Evolutionary conservation across 1,140 invertebrate genomes (phyloP), one percentile per base, ranked within the genome.

Genomic region (Brachystomella parvula): DNA sequence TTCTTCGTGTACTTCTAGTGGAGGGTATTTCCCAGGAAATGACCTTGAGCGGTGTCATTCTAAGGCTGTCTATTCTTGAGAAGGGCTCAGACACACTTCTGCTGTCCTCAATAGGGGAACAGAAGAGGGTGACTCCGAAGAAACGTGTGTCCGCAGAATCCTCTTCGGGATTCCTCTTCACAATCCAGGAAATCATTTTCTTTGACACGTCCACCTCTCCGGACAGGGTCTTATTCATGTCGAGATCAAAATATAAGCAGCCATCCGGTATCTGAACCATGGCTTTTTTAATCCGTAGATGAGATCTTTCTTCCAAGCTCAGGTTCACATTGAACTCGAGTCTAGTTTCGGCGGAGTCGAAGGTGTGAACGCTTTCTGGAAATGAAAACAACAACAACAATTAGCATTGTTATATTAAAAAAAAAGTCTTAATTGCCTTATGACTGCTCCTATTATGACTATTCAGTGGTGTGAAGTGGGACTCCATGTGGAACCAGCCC

Each of bases 181-280:
- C 24, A 26, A 60, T 26, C 60, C 60, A 62, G 3, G 32, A 62
- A 31, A 35, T 62, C 33, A 62, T 3, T 12, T 47, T 62, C 3
- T 3, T 29, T 15, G 32, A 44, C 17, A 62, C 21, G 30, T 62
- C 60, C 30, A 62, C 60, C 60, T 47, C 3, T 3, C 21, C 30
- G 3, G 3, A 24, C 3, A 32, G 6, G 2, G 32, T 35, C 2
- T 6, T 9, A 31, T 47, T 30, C 24, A 39, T 61, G 28, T 1
- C 19, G 21, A 17, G 3, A 6, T 60, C 29, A 9, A 24, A 32
- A 28, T 26, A 49, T 2, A 24, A 47, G 1, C 58, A 66, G n/a
- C 58, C 65, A 15, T 21, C 53, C 24, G 63, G 63, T 12, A 64
- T 21, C 19, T 57, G 9, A 30, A 64, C 24, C 24, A 63, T 49